Percentiles rank a stretch among this genome's conserved stretches.
These are phyloP conservation scores for Clupea harengus DNA, from an alignment of 2,113 vertebrate genomes.

Conservation along the genomic window DNA sequence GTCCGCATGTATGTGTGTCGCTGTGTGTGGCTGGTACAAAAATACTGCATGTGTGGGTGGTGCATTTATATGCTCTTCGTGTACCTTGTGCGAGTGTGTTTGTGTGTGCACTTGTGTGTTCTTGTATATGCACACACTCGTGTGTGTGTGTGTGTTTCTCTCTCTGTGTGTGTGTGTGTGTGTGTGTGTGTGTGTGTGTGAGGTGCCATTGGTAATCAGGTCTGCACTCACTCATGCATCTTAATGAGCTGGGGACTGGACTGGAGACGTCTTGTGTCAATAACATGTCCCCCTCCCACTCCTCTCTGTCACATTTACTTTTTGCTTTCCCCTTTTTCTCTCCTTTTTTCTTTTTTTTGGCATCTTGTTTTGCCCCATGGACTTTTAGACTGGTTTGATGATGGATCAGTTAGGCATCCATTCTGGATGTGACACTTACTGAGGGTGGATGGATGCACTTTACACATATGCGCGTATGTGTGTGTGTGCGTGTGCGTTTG, in stretches of 20 bases:
- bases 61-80: no score
- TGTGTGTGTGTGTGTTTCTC: not conserved
- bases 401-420: no score
- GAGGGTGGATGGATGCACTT: not conserved
- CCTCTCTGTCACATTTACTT: not conserved
- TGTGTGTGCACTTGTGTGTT: not conserved
- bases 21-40: constrained; percentile 1
- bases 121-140: not conserved
- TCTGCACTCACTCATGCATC: constrained; percentile 42
- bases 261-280: constrained; percentile 19
- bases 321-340: constrained; percentile 13
- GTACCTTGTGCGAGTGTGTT: not conserved
- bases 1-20: constrained; percentile 22
- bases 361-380: not conserved
- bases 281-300: constrained; percentile 10
- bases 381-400: not conserved
- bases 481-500: not conserved
- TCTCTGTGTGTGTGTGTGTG: constrained; percentile 31
- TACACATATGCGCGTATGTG: not conserved
- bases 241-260: constrained; percentile 25
- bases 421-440: not conserved
- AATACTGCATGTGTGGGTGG: not conserved
- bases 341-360: not conserved
- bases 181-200: constrained; percentile 32
- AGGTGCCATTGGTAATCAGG: constrained; percentile 36